phyloP scores from a whole-genome alignment of 2,888 invertebrate species.

The Oxyteleia sp. region DNA sequence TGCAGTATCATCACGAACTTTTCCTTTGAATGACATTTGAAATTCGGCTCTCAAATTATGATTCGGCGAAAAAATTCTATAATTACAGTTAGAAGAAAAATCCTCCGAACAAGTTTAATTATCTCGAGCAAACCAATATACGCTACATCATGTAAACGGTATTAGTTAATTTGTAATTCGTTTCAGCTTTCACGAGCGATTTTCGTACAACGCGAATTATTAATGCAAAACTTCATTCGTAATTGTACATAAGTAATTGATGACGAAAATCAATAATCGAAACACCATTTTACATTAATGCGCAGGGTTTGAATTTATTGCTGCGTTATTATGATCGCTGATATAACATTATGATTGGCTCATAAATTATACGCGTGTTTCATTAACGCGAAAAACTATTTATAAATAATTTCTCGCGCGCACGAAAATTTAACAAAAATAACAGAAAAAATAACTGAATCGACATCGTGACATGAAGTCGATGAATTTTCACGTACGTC shows the following conservation, averaged over 20 bases:
- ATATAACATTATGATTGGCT: constrained; percentile 19
- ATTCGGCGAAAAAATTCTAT: too few species aligned
- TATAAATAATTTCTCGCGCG: neutral
- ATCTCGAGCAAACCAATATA: neutral
- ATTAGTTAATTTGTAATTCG: constrained; percentile 26
- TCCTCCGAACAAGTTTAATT: neutral
- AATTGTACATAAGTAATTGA: constrained; percentile 39
- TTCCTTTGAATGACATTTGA: too few species aligned
- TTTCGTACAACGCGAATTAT: constrained; percentile 10
- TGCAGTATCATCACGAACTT: too few species aligned
- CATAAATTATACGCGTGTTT: constrained; percentile 5
- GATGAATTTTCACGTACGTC: neutral
- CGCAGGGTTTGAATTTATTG: constrained; percentile 19
- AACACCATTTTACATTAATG: constrained; percentile 36
- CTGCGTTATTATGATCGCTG: constrained; percentile 20
- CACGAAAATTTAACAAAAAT: neutral
- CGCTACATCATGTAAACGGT: neutral
- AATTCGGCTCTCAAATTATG: too few species aligned
- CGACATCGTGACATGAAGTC: neutral
- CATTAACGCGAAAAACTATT: neutral
- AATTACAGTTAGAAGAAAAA: too few species aligned
- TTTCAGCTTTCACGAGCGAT: constrained; percentile 12
- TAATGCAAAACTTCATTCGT: constrained; percentile 33
- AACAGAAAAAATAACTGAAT: neutral
- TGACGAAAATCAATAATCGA: constrained; percentile 35